A percentile compares a stretch with the other conserved stretches of the same genome.
phyloP scores from a whole-genome alignment of 2,888 invertebrate genomes.

The Troides aeacus region DNA sequence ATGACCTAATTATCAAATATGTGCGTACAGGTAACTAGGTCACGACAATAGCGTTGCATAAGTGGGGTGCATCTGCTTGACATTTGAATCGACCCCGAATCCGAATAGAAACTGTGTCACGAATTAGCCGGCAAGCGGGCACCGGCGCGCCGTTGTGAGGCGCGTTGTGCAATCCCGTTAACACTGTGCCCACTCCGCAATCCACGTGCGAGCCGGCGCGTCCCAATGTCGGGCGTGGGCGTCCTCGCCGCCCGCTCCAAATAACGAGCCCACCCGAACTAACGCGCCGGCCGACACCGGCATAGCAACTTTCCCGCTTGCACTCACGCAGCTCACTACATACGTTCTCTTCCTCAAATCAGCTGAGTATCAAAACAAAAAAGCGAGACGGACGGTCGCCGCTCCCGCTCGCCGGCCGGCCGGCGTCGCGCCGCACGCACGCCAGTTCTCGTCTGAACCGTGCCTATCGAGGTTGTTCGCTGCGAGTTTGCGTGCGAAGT shows the following conservation, averaged over 20 bases:
- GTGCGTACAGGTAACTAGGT: slow-evolving; percentile 51
- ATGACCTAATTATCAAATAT: slow-evolving; percentile 45
- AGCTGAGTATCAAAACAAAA: slow-evolving; percentile 81
- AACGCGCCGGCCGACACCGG: slow-evolving; percentile 33
- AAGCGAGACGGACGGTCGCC: slow-evolving; percentile 76
- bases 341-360: slow-evolving; percentile 62
- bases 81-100: slow-evolving; percentile 80
- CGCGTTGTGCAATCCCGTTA: slow-evolving; percentile 79
- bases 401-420: slow-evolving; percentile 79
- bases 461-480: slow-evolving; percentile 69
- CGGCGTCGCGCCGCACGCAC: slow-evolving; percentile 67
- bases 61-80: slow-evolving; percentile 78
- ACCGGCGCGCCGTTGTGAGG: slow-evolving; percentile 50
- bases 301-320: slow-evolving; percentile 40
- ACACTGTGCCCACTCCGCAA: slow-evolving; percentile 43
- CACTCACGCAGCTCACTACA: slow-evolving; percentile 54
- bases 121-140: slow-evolving; percentile 65
- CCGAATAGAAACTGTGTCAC: slow-evolving; percentile 80
- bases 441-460: slow-evolving; percentile 77
- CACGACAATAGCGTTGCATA: slow-evolving; percentile 71
- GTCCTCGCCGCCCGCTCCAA: slow-evolving; percentile 53
- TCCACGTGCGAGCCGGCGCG: slow-evolving; percentile 73
- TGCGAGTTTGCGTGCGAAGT: slow-evolving; percentile 68
- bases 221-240: slow-evolving; percentile 76
- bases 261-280: slow-evolving; percentile 60